Base-by-base conservation (phyloP, 2,113 vertebrate genomes). In the Crotophaga sulcirostris region DNA sequence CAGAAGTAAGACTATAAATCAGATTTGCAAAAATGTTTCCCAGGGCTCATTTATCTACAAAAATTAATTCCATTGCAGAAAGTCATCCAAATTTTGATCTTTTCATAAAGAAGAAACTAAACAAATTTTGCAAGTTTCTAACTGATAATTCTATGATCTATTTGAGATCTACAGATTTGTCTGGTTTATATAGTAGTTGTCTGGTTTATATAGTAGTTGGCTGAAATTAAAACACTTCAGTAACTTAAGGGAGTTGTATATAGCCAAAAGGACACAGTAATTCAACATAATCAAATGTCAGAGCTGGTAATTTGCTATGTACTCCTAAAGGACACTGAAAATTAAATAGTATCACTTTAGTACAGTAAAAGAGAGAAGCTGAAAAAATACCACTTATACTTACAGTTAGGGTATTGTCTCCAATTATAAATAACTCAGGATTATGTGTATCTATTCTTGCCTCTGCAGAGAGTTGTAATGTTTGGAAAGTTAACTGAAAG, bases 401-500 rank as follows among this genome's bases (percentile, higher is more conserved):
- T 97, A 99, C 99, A 87, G 94, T 97, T 45, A 98, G 89, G 11
- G 96, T 93, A 84, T 98, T 98, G 52, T 98, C 97, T 94, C 92
- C 93, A 38, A 99, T 97, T 64, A 98, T 63, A 55, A 99, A 98
- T 82, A 99, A 93, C 21, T 98, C 98, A 15, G 98, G 98, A 63
- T 98, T 93, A 31, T 98, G 86, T 1, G 98, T 98, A 55, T 99
- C 89, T 1, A 99, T 96, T 84, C 98, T 96, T 56, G 98, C 97
- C 21, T 81, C 96, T 90, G 98, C 96, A 26, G 95, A 98, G 81
- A 99, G 96, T 49, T 98, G 97, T 33, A 98, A 25, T 9, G 96
- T 98, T 97, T 99, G 99, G 96, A 99, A 99, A 18, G 94, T 93
- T 23, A 98, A 98, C 99, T 99, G 76, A 74, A 97, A 97, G 13